phyloP scores from a whole-genome alignment of 2,797 vertebrate species.

The Thunnus albacares region DNA sequence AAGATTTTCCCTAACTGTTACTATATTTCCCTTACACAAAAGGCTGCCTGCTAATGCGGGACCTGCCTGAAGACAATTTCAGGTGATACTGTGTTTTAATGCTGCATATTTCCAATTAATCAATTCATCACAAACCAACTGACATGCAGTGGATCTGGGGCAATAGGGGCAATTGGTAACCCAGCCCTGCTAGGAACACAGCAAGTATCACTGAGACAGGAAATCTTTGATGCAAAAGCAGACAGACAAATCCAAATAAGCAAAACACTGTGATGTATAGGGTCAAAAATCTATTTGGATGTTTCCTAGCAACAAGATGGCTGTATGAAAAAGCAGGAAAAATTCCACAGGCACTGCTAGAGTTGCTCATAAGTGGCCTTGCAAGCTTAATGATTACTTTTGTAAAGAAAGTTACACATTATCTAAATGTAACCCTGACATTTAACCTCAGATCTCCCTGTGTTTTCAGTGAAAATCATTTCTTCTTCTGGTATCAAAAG shows the following conservation, averaged over 20 bases:
- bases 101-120: neutral
- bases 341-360: neutral
- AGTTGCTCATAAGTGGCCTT: neutral
- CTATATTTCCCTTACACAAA: too few relatives aligned
- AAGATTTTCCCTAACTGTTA: too few relatives aligned
- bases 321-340: neutral
- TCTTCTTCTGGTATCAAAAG: neutral
- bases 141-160: neutral
- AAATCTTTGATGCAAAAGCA: slow-evolving; percentile 14
- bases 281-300: slow-evolving; percentile 44
- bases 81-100: neutral
- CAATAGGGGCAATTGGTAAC: neutral
- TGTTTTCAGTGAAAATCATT: slow-evolving; percentile 5
- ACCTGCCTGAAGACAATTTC: neutral
- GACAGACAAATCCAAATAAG: slow-evolving; percentile 18
- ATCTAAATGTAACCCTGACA: neutral
- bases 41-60: too few relatives aligned
- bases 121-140: too few relatives aligned
- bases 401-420: neutral
- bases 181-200: neutral
- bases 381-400: neutral
- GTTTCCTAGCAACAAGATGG: slow-evolving; percentile 56
- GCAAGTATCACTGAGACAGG: neutral
- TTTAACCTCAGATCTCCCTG: slow-evolving; percentile 7
- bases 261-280: slow-evolving; percentile 3